These are phyloP conservation scores for Clinocottus analis DNA, from an alignment of 2,113 vertebrate genomes.

Conservation along the genomic window DNA sequence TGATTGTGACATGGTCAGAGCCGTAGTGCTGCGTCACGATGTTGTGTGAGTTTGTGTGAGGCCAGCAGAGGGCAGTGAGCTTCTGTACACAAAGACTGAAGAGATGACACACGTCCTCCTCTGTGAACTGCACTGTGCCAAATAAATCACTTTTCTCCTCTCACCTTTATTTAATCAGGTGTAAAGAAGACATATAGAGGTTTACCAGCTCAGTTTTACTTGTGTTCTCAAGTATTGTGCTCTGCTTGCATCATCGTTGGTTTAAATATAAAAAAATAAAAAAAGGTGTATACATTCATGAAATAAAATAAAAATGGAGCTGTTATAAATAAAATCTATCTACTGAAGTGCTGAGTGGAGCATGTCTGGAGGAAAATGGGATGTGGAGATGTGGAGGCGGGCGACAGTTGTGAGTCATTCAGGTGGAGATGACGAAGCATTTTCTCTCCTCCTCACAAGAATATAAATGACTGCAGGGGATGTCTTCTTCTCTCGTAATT, in stretches of 20 bases:
- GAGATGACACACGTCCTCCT: background rate
- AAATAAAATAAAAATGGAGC: background rate
- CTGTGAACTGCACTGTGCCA: background rate
- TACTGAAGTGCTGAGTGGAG: slow-evolving; percentile 35
- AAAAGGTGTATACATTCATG: background rate
- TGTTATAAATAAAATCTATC: slow-evolving; percentile 3
- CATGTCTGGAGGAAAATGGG: slow-evolving; percentile 27
- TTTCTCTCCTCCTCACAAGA: slow-evolving; percentile 44
- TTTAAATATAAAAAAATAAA: background rate
- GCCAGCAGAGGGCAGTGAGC: slow-evolving; percentile 60
- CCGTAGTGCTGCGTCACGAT: slow-evolving; percentile 66
- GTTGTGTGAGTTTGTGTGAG: slow-evolving; percentile 13
- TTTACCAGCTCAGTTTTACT: background rate
- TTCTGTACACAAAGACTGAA: background rate
- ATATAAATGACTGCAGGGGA: slow-evolving; percentile 32
- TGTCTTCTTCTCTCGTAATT: slow-evolving; percentile 21
- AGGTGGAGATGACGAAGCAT: slow-evolving; percentile 69
- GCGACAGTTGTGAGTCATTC: slow-evolving; percentile 53
- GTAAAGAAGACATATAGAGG: background rate
- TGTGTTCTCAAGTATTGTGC: background rate
- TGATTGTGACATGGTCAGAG: no score
- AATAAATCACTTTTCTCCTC: background rate
- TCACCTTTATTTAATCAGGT: background rate
- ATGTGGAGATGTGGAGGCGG: background rate
- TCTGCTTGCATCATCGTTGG: background rate